These are phyloP conservation scores for Ariolimax columbianus DNA, from an alignment of 2,888 invertebrate species.

Conservation along the genomic window DNA sequence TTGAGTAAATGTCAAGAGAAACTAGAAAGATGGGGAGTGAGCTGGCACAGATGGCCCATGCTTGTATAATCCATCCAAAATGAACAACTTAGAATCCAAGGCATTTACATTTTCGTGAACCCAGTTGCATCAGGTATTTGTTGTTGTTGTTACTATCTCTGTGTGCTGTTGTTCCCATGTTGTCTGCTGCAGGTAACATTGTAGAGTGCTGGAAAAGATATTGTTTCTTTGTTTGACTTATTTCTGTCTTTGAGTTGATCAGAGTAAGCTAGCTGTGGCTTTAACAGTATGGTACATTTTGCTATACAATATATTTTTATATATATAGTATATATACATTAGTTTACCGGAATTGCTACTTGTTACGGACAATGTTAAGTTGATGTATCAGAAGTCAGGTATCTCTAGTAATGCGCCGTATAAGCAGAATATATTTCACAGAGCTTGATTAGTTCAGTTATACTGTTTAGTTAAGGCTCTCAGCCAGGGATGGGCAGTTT, in stretches of 20 bases:
- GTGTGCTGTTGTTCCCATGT: not conserved
- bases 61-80: too few relatives aligned
- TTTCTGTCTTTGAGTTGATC: not conserved
- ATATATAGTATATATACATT: not conserved
- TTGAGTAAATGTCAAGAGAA: too few relatives aligned
- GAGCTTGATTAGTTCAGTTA: not conserved
- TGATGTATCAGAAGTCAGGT: not conserved
- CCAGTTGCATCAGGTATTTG: too few relatives aligned
- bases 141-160: too few relatives aligned
- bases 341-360: not conserved
- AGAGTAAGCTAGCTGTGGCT: not conserved
- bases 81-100: too few relatives aligned
- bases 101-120: too few relatives aligned
- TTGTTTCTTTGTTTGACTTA: not conserved
- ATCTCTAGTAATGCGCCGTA: not conserved
- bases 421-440: not conserved
- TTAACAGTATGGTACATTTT: not conserved
- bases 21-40: too few relatives aligned
- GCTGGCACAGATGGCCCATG: too few relatives aligned
- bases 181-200: not conserved
- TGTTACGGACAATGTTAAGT: not conserved
- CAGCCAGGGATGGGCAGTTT: not conserved
- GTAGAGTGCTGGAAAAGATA: not conserved
- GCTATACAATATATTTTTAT: too few relatives aligned
- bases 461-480: not conserved